Conservation (phyloP, 2,113 vertebrate genomes). For the Festucalex cinctus region DNA sequence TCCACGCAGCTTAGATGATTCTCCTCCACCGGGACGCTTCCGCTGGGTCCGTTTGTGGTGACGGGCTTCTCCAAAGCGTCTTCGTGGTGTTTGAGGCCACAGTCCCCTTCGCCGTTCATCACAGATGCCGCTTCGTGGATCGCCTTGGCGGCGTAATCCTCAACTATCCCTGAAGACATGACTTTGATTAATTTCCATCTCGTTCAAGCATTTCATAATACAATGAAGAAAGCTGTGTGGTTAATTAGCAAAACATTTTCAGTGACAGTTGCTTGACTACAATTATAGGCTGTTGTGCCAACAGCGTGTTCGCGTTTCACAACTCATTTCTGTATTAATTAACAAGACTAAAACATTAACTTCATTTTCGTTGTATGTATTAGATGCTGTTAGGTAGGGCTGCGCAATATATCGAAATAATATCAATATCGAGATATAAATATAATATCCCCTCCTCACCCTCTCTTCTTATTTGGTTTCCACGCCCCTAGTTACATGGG, state of each 20-base stretch:
- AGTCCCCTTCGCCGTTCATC: slow-evolving; percentile 44
- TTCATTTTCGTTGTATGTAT: no score
- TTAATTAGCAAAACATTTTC: not conserved
- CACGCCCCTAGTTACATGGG: no score
- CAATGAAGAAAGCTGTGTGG: not conserved
- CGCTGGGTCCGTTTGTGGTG: slow-evolving; percentile 7
- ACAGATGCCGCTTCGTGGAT: slow-evolving; percentile 20
- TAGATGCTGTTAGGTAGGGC: no score
- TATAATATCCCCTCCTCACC: no score
- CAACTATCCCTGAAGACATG: slow-evolving; percentile 17
- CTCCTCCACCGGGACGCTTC: not conserved
- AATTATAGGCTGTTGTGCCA: slow-evolving; percentile 7
- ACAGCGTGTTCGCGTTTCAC: not conserved
- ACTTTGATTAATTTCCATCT: not conserved
- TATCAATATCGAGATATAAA: no score
- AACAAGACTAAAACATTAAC: not conserved
- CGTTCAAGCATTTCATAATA: slow-evolving; percentile 5
- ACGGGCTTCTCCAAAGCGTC: not conserved
- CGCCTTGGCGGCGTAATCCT: slow-evolving; percentile 7
- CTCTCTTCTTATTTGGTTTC: no score
- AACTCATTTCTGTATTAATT: not conserved
- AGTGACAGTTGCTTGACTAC: slow-evolving; percentile 5
- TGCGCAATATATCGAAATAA: no score
- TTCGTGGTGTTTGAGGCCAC: slow-evolving; percentile 1
- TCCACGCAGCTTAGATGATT: not conserved